Evolutionary conservation across 2,113 vertebrate genomes (phyloP).

Genomic region (Dasypus novemcinctus): DNA sequence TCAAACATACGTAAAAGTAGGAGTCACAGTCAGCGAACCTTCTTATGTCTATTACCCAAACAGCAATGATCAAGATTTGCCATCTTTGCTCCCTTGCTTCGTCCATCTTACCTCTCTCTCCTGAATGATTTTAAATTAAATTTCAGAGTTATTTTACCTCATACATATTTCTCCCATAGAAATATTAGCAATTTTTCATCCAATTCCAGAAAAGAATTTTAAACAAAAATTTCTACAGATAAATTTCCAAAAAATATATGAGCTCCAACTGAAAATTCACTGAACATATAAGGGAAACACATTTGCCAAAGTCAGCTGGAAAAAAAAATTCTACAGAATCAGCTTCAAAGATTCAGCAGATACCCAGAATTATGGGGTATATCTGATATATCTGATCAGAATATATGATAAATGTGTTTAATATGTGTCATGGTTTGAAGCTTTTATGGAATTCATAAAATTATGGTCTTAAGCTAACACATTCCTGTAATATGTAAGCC

Average conservation of each 20-base stretch:
- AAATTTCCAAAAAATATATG: not conserved
- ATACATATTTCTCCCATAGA: not conserved
- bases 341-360: not conserved
- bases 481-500: no score
- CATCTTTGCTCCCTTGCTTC: not conserved
- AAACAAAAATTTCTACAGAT: not conserved
- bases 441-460: no score
- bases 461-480: no score
- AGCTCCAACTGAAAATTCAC: slow-evolving; percentile 2
- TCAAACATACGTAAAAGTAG: not conserved
- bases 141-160: not conserved
- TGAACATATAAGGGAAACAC: not conserved
- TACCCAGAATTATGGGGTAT: not conserved
- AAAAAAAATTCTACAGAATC: not conserved
- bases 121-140: not conserved
- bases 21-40: not conserved
- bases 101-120: not conserved
- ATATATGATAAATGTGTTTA: not conserved
- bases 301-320: not conserved
- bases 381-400: not conserved
- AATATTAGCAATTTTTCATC: not conserved
- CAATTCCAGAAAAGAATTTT: not conserved
- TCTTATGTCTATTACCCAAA: not conserved
- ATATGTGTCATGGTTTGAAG: not conserved
- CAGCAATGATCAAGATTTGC: not conserved